Evolutionary conservation across 2,113 vertebrate genomes (phyloP).

Genomic region (Alethe castanea): DNA sequence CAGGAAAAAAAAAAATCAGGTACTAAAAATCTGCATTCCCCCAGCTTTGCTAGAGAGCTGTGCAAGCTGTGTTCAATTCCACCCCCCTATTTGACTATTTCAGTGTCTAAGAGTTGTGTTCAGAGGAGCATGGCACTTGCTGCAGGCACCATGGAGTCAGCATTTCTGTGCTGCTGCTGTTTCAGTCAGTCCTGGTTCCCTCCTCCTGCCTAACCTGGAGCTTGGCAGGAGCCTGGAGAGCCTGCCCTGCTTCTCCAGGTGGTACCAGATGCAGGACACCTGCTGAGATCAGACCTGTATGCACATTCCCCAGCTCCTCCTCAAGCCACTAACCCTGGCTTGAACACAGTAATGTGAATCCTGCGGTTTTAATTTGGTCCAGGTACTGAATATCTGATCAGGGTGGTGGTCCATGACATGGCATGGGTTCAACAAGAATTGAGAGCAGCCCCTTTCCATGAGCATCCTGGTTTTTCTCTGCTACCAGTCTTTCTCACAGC

Average conservation of each 20-base stretch:
- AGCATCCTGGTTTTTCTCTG: not conserved
- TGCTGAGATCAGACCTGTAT: not conserved
- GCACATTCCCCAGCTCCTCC: not conserved
- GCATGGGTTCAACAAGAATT: not conserved
- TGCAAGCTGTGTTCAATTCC: not conserved
- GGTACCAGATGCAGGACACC: not conserved
- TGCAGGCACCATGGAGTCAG: not conserved
- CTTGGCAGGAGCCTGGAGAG: not conserved
- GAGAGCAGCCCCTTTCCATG: not conserved
- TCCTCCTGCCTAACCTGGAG: not conserved
- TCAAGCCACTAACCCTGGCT: not conserved
- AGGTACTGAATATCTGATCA: not conserved
- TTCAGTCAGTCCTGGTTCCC: not conserved
- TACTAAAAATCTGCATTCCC: not conserved
- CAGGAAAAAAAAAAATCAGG: not conserved
- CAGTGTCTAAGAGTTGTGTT: not conserved
- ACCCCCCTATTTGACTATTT: not conserved
- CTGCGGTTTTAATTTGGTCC: accelerated
- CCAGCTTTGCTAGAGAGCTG: not conserved
- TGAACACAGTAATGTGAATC: not conserved
- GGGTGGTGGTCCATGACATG: not conserved
- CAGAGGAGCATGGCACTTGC: not conserved
- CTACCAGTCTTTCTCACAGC: not conserved
- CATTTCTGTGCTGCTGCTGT: not conserved
- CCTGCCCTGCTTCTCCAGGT: not conserved